phyloP scores from a whole-genome alignment of 2,888 invertebrate species.

The Chaetogeoica ovagalla region DNA sequence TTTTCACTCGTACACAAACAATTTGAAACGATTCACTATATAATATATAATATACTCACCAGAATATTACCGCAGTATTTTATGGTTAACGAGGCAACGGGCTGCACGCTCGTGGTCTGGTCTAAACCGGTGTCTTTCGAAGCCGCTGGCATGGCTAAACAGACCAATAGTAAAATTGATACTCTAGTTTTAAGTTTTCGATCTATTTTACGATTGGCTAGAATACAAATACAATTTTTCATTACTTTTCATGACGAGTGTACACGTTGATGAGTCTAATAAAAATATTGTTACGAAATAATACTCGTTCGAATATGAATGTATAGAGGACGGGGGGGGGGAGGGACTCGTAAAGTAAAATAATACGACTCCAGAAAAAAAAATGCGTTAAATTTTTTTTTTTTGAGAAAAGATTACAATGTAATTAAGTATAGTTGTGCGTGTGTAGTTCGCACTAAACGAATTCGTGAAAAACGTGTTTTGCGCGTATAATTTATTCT shows the following conservation, averaged over 20 bases:
- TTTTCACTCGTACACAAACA: too few species aligned
- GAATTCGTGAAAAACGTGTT: neutral
- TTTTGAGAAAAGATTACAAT: too few species aligned
- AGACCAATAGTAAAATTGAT: constrained; percentile 30
- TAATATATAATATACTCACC: constrained; percentile 18
- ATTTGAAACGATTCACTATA: neutral
- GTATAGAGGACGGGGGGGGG: too few species aligned
- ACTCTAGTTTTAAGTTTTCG: constrained; percentile 44
- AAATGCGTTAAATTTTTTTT: too few species aligned
- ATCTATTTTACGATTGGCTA: constrained; percentile 34
- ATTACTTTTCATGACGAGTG: constrained; percentile 5
- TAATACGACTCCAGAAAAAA: too few species aligned
- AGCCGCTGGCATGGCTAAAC: constrained; percentile 22
- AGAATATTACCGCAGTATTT: constrained; percentile 19
- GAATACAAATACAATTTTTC: constrained; percentile 23
- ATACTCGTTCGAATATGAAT: too few species aligned
- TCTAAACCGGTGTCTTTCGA: constrained; percentile 1
- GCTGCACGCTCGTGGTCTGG: neutral
- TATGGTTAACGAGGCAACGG: constrained; percentile 11
- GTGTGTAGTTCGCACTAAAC: neutral
- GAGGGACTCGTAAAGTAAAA: too few species aligned
- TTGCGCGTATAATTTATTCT: neutral
- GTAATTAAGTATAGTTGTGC: too few species aligned
- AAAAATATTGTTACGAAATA: neutral
- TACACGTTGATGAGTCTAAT: neutral